Evolutionary conservation across 2,113 vertebrate species (phyloP).

Genomic region (Amphilophus citrinellus): DNA sequence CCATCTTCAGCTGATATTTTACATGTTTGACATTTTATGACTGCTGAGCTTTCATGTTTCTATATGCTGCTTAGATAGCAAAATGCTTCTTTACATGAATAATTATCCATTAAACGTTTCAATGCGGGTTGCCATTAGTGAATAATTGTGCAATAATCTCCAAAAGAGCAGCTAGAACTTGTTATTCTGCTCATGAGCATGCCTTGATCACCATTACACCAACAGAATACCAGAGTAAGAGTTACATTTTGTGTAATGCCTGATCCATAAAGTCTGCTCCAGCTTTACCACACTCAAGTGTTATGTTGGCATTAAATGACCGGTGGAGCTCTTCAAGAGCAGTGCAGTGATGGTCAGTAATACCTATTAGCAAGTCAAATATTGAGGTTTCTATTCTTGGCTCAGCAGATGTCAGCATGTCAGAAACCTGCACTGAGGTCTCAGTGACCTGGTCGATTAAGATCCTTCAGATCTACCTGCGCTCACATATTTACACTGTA

Average conservation of each 20-base stretch:
- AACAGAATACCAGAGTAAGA: neutral
- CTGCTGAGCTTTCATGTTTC: neutral
- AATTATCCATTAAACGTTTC: neutral
- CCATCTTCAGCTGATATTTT: neutral
- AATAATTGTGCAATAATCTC: neutral
- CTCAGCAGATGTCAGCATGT: constrained; percentile 14
- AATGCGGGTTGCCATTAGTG: neutral
- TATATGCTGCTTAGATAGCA: neutral
- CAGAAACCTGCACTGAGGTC: constrained; percentile 18
- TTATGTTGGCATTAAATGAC: neutral
- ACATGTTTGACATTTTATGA: neutral
- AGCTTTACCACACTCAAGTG: neutral
- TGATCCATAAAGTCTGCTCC: neutral
- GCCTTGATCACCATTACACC: neutral
- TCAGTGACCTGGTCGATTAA: neutral
- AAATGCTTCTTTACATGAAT: neutral
- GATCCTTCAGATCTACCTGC: neutral
- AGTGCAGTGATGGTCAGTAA: constrained; percentile 13
- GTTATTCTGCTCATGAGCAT: neutral
- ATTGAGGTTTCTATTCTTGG: constrained; percentile 17
- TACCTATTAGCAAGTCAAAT: constrained; percentile 33
- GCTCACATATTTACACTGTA: neutral
- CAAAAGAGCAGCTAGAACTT: neutral
- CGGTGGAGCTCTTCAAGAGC: neutral
- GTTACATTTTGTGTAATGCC: neutral